These are phyloP conservation scores for Trypoxylus dichotomus DNA, from an alignment of 1,140 invertebrate species.

Conservation along the genomic window DNA sequence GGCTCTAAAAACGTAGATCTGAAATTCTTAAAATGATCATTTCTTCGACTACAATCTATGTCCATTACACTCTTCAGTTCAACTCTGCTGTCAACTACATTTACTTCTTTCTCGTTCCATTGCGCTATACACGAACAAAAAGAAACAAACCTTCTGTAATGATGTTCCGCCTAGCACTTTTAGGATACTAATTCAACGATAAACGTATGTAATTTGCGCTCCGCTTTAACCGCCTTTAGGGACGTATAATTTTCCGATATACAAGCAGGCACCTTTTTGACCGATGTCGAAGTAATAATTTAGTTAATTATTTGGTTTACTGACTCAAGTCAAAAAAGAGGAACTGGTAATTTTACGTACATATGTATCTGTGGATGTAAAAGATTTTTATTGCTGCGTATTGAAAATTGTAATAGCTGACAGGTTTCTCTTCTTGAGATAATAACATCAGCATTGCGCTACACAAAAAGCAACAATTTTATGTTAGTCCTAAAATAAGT, in stretches of 20 bases:
- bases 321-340: neutral
- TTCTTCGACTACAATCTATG: no score
- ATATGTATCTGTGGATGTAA: neutral
- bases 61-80: no score
- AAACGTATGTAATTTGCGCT: slow-evolving; percentile 2
- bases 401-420: neutral
- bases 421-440: no score
- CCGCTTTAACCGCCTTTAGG: slow-evolving; percentile 1
- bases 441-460: no score
- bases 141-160: neutral
- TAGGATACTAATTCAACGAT: neutral
- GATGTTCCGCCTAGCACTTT: slow-evolving; percentile 1
- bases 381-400: neutral
- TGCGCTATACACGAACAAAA: neutral
- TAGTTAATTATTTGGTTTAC: slow-evolving; percentile 3
- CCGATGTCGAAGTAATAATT: neutral
- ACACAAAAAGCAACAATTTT: no score
- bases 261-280: neutral
- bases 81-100: no score
- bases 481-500: no score
- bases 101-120: no score
- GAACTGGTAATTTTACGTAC: neutral
- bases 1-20: no score
- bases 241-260: slow-evolving; percentile 3
- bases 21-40: no score